Conservation (phyloP, 2,113 vertebrate species). For the Jacana jacana region DNA sequence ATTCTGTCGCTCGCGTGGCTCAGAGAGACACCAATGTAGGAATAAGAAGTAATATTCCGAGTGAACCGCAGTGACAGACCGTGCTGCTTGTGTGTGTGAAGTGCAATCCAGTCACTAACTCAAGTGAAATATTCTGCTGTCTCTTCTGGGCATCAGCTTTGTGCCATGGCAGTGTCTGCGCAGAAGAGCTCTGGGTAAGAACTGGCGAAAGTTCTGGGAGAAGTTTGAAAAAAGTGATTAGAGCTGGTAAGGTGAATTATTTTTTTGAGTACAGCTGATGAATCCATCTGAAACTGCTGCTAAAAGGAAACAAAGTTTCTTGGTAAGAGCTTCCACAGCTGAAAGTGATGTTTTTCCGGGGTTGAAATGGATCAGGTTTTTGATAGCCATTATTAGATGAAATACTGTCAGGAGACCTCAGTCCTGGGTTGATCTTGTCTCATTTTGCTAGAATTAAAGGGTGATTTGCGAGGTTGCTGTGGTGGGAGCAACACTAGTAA, state of each 20-base stretch:
- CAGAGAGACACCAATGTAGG: not conserved
- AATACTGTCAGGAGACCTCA: slow-evolving; percentile 27
- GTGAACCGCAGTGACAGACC: slow-evolving; percentile 37
- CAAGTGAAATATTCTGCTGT: not conserved
- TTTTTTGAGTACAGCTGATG: not conserved
- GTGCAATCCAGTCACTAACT: slow-evolving; percentile 3
- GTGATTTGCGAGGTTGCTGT: slow-evolving; percentile 52
- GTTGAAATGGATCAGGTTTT: slow-evolving; percentile 28
- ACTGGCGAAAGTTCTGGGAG: not conserved
- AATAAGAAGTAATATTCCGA: slow-evolving; percentile 36
- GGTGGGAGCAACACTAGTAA: slow-evolving; percentile 12
- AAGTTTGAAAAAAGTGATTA: not conserved
- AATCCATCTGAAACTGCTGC: slow-evolving; percentile 35
- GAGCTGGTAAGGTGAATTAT: not conserved
- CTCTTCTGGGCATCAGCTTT: not conserved
- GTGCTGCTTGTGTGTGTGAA: slow-evolving; percentile 12
- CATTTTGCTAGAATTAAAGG: slow-evolving; percentile 57
- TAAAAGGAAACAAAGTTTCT: slow-evolving; percentile 51
- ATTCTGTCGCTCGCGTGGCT: slow-evolving; percentile 7
- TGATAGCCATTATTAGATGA: slow-evolving; percentile 59
- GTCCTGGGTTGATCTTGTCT: slow-evolving; percentile 50
- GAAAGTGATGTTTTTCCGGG: slow-evolving; percentile 43
- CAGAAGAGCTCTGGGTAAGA: not conserved
- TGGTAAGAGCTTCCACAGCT: slow-evolving; percentile 11
- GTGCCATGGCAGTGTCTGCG: not conserved